Percentiles rank a stretch among this genome's conserved stretches.
Conservation (phyloP, 2,113 vertebrate genomes). For the Gobius niger region DNA sequence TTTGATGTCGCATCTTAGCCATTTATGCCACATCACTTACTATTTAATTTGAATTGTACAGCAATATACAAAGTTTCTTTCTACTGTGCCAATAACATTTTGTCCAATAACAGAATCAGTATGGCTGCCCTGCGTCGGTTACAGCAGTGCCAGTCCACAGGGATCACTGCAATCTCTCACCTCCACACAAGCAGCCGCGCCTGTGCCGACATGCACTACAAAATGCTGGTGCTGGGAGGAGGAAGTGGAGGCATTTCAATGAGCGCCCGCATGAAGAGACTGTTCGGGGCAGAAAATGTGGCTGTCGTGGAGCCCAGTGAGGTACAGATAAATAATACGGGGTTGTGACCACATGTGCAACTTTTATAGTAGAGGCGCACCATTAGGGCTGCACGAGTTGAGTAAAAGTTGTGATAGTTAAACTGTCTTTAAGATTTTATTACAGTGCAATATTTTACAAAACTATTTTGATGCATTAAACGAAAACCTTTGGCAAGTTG, state of each 20-base stretch:
- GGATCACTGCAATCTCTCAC: slow-evolving; percentile 17
- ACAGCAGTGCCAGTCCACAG: slow-evolving; percentile 20
- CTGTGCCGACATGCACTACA: slow-evolving; percentile 82
- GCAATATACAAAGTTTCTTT: background rate
- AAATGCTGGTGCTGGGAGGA: slow-evolving; percentile 91
- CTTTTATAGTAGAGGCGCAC: no score
- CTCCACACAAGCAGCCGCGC: slow-evolving; percentile 63
- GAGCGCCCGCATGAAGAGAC: slow-evolving; percentile 91
- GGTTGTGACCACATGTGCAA: background rate
- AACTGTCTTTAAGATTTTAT: no score
- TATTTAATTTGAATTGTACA: no score
- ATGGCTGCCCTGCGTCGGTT: slow-evolving; percentile 56
- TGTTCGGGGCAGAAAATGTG: slow-evolving; percentile 86
- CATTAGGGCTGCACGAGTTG: no score
- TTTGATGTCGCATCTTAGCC: no score
- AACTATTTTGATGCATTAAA: no score
- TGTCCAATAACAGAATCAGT: slow-evolving; percentile 10
- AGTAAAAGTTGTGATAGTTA: no score
- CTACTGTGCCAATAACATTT: background rate
- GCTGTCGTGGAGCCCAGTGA: slow-evolving; percentile 92
- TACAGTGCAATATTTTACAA: no score
- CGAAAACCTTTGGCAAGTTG: no score
- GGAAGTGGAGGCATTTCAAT: slow-evolving; percentile 91
- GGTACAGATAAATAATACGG: slow-evolving; percentile 60
- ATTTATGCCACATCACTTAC: no score